These are phyloP conservation scores for Diaphora mendica DNA, from an alignment of 2,888 invertebrate genomes.

Conservation along the genomic window DNA sequence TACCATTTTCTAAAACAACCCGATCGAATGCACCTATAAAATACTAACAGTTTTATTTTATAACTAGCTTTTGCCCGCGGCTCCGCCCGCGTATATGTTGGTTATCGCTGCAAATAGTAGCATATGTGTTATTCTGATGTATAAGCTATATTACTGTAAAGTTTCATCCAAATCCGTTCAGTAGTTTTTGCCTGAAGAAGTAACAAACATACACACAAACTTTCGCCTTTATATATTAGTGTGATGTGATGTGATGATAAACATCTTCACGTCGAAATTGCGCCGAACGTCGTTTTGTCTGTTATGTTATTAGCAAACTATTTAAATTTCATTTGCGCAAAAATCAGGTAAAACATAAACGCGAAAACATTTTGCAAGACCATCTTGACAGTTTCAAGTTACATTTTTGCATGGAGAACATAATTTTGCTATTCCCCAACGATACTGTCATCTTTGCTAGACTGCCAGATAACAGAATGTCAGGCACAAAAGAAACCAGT, in stretches of 20 bases:
- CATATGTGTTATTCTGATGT: too few species aligned
- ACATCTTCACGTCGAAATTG: background rate
- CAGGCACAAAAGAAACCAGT: conserved; percentile 58
- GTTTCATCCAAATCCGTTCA: too few species aligned
- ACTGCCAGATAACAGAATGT: conserved; percentile 58
- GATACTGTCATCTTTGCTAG: conserved; percentile 55
- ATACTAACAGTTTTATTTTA: background rate
- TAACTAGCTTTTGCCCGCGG: too few species aligned
- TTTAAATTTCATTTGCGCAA: conserved; percentile 11
- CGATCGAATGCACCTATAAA: background rate
- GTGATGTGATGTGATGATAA: too few species aligned
- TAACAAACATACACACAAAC: too few species aligned
- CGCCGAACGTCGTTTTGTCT: background rate
- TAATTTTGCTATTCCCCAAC: conserved; percentile 36
- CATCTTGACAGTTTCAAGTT: conserved; percentile 38
- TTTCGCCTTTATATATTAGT: too few species aligned
- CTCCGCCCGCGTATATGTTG: too few species aligned
- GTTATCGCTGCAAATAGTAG: too few species aligned
- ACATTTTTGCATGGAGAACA: conserved; percentile 47
- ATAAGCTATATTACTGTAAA: too few species aligned
- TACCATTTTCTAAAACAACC: background rate
- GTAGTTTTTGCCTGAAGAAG: too few species aligned
- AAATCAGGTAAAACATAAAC: conserved; percentile 14
- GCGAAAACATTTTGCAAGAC: background rate
- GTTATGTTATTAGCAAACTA: background rate